Evolutionary conservation across 2,797 vertebrate genomes (phyloP).

Genomic region (Dromococcyx pavoninus): DNA sequence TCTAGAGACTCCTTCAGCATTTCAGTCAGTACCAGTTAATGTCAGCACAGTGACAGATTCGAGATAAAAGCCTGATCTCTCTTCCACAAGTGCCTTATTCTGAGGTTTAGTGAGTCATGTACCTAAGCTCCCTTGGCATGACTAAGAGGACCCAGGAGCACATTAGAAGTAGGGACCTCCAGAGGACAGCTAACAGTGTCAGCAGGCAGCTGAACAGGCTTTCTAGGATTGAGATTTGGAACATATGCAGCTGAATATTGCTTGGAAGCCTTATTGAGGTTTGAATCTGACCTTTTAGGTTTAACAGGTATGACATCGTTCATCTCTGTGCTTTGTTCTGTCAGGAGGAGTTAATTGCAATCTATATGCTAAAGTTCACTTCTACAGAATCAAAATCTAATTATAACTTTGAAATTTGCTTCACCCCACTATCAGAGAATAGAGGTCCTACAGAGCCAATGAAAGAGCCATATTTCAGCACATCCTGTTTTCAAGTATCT

Average conservation of each 20-base stretch:
- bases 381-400: conserved; percentile 42
- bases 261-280: not conserved
- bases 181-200: not conserved
- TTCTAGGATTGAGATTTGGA: not conserved
- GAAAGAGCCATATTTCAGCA: not conserved
- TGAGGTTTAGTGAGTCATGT: not conserved
- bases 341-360: conserved; percentile 21
- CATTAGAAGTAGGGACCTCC: not conserved
- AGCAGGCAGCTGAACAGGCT: not conserved
- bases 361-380: conserved; percentile 36
- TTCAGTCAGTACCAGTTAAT: not conserved
- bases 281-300: conserved; percentile 30
- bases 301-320: conserved; percentile 24
- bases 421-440: not conserved
- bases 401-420: conserved; percentile 28
- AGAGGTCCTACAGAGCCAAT: not conserved
- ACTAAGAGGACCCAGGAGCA: not conserved
- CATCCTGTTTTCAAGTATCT: not conserved
- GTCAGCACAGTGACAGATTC: not conserved
- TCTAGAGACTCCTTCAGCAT: not conserved
- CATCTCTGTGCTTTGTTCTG: conserved; percentile 14
- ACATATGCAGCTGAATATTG: not conserved
- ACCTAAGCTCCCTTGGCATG: not conserved
- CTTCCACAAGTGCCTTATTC: not conserved
- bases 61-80: not conserved